Percentiles rank a stretch among this genome's conserved stretches.
Evolutionary conservation across 2,113 vertebrate species (phyloP).

Genomic region (Marcusenius ussheri): DNA sequence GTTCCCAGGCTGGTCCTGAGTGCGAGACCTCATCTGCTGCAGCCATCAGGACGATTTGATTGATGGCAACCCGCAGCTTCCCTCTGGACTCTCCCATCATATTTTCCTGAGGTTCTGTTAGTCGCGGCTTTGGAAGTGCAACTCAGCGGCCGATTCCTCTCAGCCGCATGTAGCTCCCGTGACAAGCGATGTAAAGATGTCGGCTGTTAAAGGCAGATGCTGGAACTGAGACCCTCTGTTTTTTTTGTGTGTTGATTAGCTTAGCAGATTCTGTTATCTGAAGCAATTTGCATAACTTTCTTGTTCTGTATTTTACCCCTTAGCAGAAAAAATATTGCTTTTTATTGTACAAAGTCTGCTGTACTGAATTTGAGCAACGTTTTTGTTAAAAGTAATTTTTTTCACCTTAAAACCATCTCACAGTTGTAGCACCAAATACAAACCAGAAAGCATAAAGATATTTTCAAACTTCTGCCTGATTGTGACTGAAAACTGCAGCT

Average conservation of each 20-base stretch:
- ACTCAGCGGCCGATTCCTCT: background rate
- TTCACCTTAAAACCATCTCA: background rate
- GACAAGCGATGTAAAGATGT: background rate
- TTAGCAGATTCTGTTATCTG: background rate
- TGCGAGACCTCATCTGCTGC: background rate
- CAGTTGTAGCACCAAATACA: background rate
- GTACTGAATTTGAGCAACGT: background rate
- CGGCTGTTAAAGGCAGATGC: background rate
- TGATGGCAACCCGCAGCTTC: background rate
- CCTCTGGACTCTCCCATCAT: background rate
- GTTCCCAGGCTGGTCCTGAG: constrained; percentile 19
- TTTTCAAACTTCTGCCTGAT: background rate
- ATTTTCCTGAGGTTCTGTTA: background rate
- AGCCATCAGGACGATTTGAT: background rate
- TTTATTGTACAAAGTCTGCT: background rate
- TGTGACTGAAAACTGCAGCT: background rate
- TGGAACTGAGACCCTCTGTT: too few relatives aligned
- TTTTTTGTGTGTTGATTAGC: background rate
- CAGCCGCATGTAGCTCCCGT: background rate
- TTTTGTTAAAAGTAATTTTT: background rate
- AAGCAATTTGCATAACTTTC: background rate
- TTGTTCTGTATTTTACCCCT: background rate
- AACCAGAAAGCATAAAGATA: background rate
- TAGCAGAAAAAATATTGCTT: background rate
- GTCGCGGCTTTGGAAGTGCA: background rate